Conservation (phyloP, 2,888 invertebrate species). For the Panzeria rudis region DNA sequence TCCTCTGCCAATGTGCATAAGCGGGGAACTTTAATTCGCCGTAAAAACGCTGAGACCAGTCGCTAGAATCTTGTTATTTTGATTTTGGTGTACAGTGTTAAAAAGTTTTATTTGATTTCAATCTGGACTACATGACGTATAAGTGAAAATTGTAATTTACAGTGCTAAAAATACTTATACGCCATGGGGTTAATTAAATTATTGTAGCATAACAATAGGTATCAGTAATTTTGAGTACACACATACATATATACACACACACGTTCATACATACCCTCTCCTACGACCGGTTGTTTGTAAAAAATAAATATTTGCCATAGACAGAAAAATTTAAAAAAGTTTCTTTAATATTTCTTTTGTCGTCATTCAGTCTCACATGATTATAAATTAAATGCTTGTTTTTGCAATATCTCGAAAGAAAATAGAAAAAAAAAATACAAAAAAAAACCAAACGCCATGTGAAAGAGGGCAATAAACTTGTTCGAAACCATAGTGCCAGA, state of each 20-base stretch:
- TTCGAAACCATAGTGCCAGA: conserved; percentile 62
- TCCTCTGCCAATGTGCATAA: too few species aligned
- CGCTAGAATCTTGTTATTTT: too few species aligned
- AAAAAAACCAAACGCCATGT: conserved; percentile 28
- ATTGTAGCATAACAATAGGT: conserved; percentile 25
- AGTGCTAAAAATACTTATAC: neutral
- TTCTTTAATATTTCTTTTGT: conserved; percentile 19
- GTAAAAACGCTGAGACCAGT: too few species aligned
- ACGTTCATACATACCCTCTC: neutral
- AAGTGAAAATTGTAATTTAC: neutral
- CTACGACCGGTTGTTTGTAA: neutral
- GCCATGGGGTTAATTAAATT: conserved; percentile 21
- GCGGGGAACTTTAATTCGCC: too few species aligned
- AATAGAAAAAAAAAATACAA: conserved; percentile 16
- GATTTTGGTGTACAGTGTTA: neutral
- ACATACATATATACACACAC: too few species aligned
- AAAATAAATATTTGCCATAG: conserved; percentile 35
- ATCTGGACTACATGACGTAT: neutral
- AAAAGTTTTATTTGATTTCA: neutral
- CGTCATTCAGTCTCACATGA: conserved; percentile 65
- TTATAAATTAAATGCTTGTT: conserved; percentile 64
- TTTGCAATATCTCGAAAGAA: conserved; percentile 4
- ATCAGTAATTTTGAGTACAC: conserved; percentile 32
- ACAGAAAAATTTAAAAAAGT: conserved; percentile 13
- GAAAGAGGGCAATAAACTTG: conserved; percentile 71